Evolutionary conservation across 2,113 vertebrate genomes (phyloP), one percentile per base, ranked within the genome.

Genomic region (Mirounga angustirostris): DNA sequence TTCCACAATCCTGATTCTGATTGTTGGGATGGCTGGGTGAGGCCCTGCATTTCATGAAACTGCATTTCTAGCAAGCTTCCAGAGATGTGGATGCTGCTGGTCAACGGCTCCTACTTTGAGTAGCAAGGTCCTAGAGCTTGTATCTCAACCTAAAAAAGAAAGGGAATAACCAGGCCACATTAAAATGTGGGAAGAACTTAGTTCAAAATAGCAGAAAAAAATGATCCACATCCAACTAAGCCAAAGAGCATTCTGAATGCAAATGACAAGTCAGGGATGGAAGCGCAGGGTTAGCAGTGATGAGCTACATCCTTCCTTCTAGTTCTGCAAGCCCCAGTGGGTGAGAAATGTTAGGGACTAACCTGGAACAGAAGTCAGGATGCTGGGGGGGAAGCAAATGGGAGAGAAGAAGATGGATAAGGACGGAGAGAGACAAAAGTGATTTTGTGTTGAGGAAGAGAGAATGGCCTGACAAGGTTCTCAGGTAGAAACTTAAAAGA

Each of bases 201-300:
- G 15, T n/a, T 61, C 28, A 28, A 76, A 46, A 74, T 0, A 16
- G 46, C 52, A 76, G 92, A 22, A 43, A 54, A 82, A 82, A 74
- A 2, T 0, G n/a, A 54, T 56, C 30, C 16, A 10, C 28, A 28
- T 26, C 76, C 30, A 56, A 5, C 10, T 5, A 36, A 30, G 30
- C 30, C 50, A 16, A 58, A 36, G 74, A 36, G 4, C 2, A 36
- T 14, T 50, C 19, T 26, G 13, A 87, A 50, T 4, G 52, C 40
- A 36, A 85, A 33, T 2, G 43, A 33, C 58, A 12, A 22, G 33
- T 59, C 40, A 19, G 28, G 63, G 19, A 4, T 12, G 59, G 36
- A 19, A 19, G 52, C 2, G 0, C 1, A 5, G 1, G 33, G 46
- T 13, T 2, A 5, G 30, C 7, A 21, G 24, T 1, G 26, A 11